Conservation (phyloP, 1,140 invertebrate species). For the Protaetia brevitarsis region DNA sequence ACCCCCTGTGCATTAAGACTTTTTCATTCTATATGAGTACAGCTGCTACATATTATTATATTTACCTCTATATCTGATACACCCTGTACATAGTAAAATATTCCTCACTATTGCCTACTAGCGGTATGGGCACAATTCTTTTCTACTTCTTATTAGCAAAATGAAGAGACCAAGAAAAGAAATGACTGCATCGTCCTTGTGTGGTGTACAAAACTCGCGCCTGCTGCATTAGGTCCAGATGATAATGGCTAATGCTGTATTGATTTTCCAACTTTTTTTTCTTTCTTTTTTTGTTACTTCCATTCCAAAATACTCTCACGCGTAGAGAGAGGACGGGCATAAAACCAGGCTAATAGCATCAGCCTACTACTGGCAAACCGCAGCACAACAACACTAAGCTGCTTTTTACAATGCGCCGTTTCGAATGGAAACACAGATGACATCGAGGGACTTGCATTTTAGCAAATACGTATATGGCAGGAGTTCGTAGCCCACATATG, state of each 20-base stretch:
- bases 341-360: neutral
- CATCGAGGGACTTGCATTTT: no score
- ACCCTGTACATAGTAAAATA: no score
- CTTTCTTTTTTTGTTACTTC: neutral
- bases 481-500: no score
- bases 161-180: no score
- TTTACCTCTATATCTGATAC: no score
- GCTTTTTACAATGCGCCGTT: neutral
- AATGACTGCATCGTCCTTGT: neutral
- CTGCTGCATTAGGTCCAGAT: neutral
- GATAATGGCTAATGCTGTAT: constrained; percentile 1
- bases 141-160: no score
- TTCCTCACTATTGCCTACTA: no score
- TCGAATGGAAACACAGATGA: neutral
- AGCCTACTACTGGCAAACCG: neutral
- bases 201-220: neutral
- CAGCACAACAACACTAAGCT: neutral
- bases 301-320: neutral
- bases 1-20: no score
- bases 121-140: no score
- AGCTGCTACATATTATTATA: no score
- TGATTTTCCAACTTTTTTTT: neutral
- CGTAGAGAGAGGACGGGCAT: neutral
- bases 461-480: no score
- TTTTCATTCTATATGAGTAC: no score